Base-by-base conservation (phyloP, 2,797 vertebrate genomes). In the Tangara arthus region DNA sequence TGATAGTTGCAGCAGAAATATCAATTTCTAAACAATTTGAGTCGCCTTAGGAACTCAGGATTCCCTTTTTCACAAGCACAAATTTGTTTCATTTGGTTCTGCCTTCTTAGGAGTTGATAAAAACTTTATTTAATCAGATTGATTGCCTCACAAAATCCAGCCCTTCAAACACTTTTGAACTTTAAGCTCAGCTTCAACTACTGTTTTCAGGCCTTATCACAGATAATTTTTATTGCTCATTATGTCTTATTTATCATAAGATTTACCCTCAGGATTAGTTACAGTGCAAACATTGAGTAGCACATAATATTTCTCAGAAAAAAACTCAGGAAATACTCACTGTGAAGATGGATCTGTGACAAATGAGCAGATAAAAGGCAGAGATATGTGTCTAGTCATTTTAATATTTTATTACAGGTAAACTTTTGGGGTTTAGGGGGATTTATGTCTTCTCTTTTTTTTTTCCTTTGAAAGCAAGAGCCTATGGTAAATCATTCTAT, bases 401-500 rank as follows among this genome's bases (percentile, higher is more conserved):
- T 77, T 30, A 69, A 15, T 18, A 22, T 76, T 77, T 92, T 66
- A 44, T 63, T 53, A 23, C 7, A 41, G 8, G 32, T 42, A 41
- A 59, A 39, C 7, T 66, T 52, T 1, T 39, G 63, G 6, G 0
- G 2, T 44, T 63, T 35, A 8, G 3, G 2, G 3, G 0, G 2
- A 2, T 32, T 39, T 12, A 3, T 26, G 2, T 34, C 4, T 72
- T 13, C 10, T 32, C 32, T 44, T 34, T 11, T 2, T 12, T 7
- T 20, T 41, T 28, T 47, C 15, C 23, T n/a, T 52, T 61, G 5
- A 11, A 44, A 39, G 5, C 4, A 65, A 65, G 8, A 9, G 8
- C 35, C 9, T 65, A 2, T 27, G 2, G 22, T 56, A 69, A 81
- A 30, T 44, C 1, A 24, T 57, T 70, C 24, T 46, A 2, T 32